Base-by-base conservation (phyloP, 1,140 invertebrate species). In the Drosophila arawakana region DNA sequence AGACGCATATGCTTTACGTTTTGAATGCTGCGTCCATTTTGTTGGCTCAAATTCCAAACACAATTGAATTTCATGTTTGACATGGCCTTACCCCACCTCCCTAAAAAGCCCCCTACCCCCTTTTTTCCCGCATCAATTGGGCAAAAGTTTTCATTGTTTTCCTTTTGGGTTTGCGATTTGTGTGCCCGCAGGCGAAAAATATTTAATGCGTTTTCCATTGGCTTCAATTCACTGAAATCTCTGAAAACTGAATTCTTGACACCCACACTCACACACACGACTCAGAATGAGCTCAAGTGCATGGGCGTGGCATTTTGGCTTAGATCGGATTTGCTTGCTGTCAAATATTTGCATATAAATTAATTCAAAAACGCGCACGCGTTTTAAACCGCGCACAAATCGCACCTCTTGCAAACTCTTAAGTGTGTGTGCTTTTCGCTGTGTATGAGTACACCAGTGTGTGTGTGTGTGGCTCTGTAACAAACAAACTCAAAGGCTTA, bases 1-100 rank as follows among this genome's bases (percentile, higher is more conserved):
- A 15, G 46, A 49, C 78, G 69, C 81, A 84, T 85, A 85, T 84
- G 78, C 59, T 68, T 9, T 44, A 54, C 61, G n/a, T 61, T 59
- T 61, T 43, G 37, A 57, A 18, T 43, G 21, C 39, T 49, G 44
- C 80, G 68, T 49, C 69, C 69, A 74, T 71, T 83, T 82, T 61
- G 61, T 44, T 67, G 50, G 43, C 67, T 80, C 66, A 54, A 74
- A 81, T 81, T 67, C 76, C 66, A 83, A 78, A 79, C 80, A 86
- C 83, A 88, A 86, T 86, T 86, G 83, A 86, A 88, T 88, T 80
- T 88, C 76, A 88, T 86, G 83, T 86, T 88, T 83, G 77, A 88
- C 84, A 89, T 82, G 83, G 46, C 80, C 72, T 62, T 43, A 49
- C 49, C 44, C 25, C 7, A 0, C 25, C n/a, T 15, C 10, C 7